These are phyloP conservation scores for Telmatherina bonti DNA, from an alignment of 2,797 vertebrate species.

Conservation along the genomic window DNA sequence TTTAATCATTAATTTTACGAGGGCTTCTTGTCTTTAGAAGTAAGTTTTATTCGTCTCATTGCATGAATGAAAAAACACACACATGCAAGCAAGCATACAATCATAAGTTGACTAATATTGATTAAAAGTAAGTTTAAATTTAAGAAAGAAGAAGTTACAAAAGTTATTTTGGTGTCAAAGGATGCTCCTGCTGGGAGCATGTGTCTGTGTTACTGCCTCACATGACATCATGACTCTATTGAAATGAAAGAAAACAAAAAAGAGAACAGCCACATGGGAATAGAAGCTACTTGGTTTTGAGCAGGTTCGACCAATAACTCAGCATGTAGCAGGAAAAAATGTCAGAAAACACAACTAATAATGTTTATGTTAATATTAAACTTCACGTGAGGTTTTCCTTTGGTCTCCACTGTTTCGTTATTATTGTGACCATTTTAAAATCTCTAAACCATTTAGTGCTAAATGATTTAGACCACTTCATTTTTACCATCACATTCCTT, in stretches of 20 bases:
- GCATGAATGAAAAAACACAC: not conserved
- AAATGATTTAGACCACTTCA: no score
- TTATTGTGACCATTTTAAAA: no score
- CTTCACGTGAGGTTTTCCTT: no score
- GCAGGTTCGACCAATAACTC: no score
- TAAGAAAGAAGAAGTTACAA: not conserved
- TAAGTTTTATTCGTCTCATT: not conserved
- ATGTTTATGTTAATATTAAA: no score
- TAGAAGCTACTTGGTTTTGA: not conserved
- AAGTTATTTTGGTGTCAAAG: not conserved
- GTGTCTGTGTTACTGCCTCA: conserved; percentile 9
- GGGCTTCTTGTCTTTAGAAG: not conserved
- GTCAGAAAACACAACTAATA: no score
- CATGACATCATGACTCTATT: conserved; percentile 12
- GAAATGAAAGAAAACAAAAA: no score
- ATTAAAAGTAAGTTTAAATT: not conserved
- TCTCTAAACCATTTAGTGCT: no score
- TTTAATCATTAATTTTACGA: not conserved
- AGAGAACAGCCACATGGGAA: conserved; percentile 1
- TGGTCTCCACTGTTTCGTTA: no score
- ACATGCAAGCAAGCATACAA: not conserved
- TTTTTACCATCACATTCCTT: no score
- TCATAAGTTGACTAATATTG: not conserved
- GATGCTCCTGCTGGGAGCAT: conserved; percentile 34
- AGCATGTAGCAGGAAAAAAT: no score